A percentile compares a stretch with the other conserved stretches of the same genome.
Evolutionary conservation across 2,888 invertebrate species (phyloP).

Genomic region (Odontothrips loti): DNA sequence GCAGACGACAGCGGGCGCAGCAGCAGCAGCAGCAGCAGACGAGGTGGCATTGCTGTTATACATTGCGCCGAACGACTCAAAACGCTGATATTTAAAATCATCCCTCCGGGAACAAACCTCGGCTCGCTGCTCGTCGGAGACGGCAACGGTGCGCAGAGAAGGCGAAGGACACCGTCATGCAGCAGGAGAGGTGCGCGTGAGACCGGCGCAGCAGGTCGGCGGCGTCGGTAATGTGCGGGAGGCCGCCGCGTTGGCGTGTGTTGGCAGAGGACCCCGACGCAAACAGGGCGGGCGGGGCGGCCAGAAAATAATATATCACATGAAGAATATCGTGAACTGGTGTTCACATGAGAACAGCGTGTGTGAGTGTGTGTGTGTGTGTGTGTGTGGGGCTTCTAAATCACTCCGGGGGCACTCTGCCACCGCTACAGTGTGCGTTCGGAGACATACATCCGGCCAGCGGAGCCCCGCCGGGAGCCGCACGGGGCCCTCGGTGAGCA

Average conservation of each 20-base stretch:
- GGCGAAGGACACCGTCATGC: no score
- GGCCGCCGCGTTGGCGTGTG: no score
- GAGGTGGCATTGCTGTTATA: neutral
- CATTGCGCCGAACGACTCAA: neutral
- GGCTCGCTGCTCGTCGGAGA: neutral
- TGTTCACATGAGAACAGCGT: neutral
- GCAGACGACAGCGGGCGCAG: neutral
- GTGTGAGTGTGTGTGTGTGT: neutral
- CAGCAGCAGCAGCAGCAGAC: neutral
- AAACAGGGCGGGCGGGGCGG: no score
- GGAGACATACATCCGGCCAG: neutral
- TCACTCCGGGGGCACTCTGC: neutral
- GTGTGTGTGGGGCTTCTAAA: neutral
- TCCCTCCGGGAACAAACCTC: neutral
- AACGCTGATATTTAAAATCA: neutral
- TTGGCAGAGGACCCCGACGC: neutral
- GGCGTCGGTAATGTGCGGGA: no score
- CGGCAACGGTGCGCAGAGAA: no score
- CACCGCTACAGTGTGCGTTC: conserved; percentile 2
- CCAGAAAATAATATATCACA: neutral
- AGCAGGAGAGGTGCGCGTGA: no score
- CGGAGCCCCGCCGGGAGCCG: neutral
- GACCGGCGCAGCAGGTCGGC: no score
- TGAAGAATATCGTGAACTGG: neutral
- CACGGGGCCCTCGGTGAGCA: neutral